Evolutionary conservation across 2,888 invertebrate species (phyloP), one percentile per base, ranked within the genome.

Genomic region (Doris montereyensis): DNA sequence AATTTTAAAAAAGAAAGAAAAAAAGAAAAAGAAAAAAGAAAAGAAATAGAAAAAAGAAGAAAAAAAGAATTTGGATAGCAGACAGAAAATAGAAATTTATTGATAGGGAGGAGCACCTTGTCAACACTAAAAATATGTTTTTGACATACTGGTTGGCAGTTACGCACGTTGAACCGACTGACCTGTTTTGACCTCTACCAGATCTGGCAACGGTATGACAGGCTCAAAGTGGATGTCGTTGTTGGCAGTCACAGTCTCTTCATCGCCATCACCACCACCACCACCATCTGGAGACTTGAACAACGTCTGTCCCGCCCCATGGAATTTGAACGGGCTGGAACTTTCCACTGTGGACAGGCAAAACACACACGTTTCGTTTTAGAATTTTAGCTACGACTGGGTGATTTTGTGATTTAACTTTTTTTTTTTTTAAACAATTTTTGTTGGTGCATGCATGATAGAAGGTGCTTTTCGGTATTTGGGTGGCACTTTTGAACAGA

Each of bases 131-230:
- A n/a, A n/a, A n/a, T n/a, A n/a, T n/a, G n/a, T n/a, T n/a, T n/a
- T n/a, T n/a, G n/a, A n/a, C n/a, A n/a, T n/a, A n/a, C n/a, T n/a
- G n/a, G n/a, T n/a, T n/a, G n/a, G n/a, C n/a, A n/a, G n/a, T n/a
- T n/a, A n/a, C n/a, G n/a, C n/a, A n/a, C n/a, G n/a, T n/a, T n/a
- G n/a, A n/a, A n/a, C n/a, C n/a, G n/a, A 32, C 81, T 78, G 76
- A 88, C 89, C 90, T 79, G 90, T 89, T 83, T 87, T 95, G 0
- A 96, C 94, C 41, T 90, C 88, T 3, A 91, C 86, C 30, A 89
- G 81, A 0, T 86, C 89, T 24, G 93, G 97, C 95, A 87, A 86
- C 76, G 5, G 96, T 95, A 83, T 97, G 90, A 10, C 95, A 94
- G 88, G 97, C 94, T 91, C 90, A 86, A 91, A 90, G 77, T 97